Conservation (phyloP, 2,888 invertebrate genomes). For the Phymatocera aterrima region DNA sequence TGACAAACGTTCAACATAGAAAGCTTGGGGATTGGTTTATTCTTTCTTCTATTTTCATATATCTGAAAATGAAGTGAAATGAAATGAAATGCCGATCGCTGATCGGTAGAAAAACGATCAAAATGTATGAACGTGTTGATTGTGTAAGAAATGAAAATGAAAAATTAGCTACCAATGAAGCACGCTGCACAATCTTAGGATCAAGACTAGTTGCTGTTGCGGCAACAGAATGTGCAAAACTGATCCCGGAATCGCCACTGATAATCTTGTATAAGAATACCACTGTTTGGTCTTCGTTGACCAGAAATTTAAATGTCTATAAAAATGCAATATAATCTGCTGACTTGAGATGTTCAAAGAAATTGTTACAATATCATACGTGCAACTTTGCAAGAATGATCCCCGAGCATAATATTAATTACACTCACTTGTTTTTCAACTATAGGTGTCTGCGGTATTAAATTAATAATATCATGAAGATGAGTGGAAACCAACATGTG, state of each 20-base stretch:
- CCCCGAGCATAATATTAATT: neutral
- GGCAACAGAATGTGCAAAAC: conserved; percentile 81
- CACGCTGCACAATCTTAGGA: conserved; percentile 76
- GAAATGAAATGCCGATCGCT: neutral
- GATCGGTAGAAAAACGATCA: neutral
- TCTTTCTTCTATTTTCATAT: conserved; percentile 12
- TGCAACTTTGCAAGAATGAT: conserved; percentile 25
- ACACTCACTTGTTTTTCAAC: conserved; percentile 78
- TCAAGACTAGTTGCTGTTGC: conserved; percentile 80
- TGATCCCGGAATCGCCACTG: conserved; percentile 78
- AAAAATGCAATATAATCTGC: conserved; percentile 51
- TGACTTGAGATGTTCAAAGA: no score
- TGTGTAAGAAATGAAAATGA: conserved; percentile 49
- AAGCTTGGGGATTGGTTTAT: neutral
- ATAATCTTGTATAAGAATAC: conserved; percentile 82
- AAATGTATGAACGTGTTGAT: neutral
- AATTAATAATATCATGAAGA: conserved; percentile 81
- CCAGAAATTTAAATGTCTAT: conserved; percentile 81
- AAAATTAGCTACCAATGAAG: conserved; percentile 72
- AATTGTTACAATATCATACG: conserved; percentile 9
- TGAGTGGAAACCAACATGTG: conserved; percentile 89
- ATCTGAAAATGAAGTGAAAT: conserved; percentile 4
- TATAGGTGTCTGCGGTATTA: conserved; percentile 77
- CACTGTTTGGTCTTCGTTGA: conserved; percentile 77
- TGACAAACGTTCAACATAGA: neutral